Evolutionary conservation across 2,797 vertebrate genomes (phyloP).

Genomic region (Eutrigla gurnardus): DNA sequence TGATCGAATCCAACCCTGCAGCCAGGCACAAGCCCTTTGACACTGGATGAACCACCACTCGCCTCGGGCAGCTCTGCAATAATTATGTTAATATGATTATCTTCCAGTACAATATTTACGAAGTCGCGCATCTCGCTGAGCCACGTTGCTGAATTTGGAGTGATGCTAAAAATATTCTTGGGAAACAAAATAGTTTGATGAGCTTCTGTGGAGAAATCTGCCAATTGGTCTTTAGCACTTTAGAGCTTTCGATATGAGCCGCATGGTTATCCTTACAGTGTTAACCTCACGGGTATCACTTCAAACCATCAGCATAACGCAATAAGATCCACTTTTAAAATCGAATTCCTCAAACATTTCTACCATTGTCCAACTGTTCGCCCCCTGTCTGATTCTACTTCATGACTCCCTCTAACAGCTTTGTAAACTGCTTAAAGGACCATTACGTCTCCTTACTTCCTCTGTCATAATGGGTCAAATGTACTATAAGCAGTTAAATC

Average conservation of each 20-base stretch:
- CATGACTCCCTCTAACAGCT: constrained; percentile 75
- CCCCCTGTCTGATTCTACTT: constrained; percentile 62
- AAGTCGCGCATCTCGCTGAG: constrained; percentile 40
- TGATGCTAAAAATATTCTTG: constrained; percentile 38
- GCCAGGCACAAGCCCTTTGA: constrained; percentile 67
- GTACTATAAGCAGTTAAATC: constrained; percentile 57
- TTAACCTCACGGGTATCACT: constrained; percentile 59
- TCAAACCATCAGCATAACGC: constrained; percentile 72
- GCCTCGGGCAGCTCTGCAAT: constrained; percentile 61
- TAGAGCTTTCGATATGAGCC: constrained; percentile 55
- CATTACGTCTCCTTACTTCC: constrained; percentile 81
- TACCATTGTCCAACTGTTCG: constrained; percentile 70
- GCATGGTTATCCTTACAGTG: constrained; percentile 47
- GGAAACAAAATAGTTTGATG: constrained; percentile 59
- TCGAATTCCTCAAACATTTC: constrained; percentile 80
- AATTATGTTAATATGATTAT: constrained; percentile 73
- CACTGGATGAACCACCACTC: constrained; percentile 57
- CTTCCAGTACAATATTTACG: constrained; percentile 56
- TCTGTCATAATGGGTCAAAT: constrained; percentile 74
- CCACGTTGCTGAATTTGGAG: constrained; percentile 30
- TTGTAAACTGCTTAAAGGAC: constrained; percentile 83
- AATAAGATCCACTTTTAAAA: constrained; percentile 75
- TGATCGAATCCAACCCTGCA: constrained; percentile 67
- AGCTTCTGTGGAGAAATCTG: constrained; percentile 42
- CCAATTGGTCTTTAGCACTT: constrained; percentile 66